phyloP scores from a whole-genome alignment of 2,888 invertebrate species.

The Plebejus argus region DNA sequence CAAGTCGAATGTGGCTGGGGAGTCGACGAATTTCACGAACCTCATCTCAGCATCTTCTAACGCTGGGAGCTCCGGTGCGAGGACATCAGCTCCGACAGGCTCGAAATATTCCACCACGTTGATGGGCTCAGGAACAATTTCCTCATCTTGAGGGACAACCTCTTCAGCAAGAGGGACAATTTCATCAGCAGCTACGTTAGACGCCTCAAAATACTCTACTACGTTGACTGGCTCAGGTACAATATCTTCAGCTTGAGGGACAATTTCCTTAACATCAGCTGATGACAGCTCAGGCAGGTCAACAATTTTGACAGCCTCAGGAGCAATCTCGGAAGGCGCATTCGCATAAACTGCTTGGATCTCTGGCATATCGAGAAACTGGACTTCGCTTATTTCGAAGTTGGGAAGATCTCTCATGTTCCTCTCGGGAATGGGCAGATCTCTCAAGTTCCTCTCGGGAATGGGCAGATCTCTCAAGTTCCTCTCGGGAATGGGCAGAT shows the following conservation, averaged over 20 bases:
- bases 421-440: neutral
- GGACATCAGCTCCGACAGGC: neutral
- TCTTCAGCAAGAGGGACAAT: neutral
- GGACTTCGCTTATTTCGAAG: neutral
- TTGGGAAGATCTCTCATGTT: neutral
- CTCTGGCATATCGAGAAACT: neutral
- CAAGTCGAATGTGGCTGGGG: neutral
- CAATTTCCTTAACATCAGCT: neutral
- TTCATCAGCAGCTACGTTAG: neutral
- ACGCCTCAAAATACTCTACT: neutral
- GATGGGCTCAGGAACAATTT: too few species aligned
- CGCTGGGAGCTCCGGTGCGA: neutral
- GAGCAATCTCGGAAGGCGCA: neutral
- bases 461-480: neutral
- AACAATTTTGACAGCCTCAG: neutral
- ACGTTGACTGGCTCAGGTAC: neutral
- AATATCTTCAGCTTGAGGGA: neutral
- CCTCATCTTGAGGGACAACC: neutral
- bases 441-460: neutral
- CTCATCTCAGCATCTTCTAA: conserved; percentile 8
- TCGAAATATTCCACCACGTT: neutral
- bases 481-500: neutral
- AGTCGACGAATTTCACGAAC: conserved; percentile 11
- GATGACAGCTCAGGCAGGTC: neutral
- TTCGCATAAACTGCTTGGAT: neutral